Conservation (phyloP, 1,140 invertebrate genomes). For the Bradysia coprophila region DNA sequence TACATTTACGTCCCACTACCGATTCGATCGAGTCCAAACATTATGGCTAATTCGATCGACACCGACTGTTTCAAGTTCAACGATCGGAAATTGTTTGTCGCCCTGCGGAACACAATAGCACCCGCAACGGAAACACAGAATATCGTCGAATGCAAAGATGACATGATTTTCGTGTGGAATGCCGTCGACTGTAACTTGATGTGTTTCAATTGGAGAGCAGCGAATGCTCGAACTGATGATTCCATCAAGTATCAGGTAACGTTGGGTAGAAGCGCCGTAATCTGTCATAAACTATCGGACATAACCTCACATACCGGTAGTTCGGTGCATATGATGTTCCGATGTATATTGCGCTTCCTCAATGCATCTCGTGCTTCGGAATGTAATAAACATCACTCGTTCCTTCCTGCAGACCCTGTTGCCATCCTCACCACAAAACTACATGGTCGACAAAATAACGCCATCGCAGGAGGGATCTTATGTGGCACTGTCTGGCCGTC, state of each 20-base stretch:
- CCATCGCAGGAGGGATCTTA: conserved; percentile 20
- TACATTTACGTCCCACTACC: too few relatives aligned
- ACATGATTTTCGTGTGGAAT: conserved; percentile 19
- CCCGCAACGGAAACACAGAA: conserved; percentile 13
- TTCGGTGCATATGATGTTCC: too few relatives aligned
- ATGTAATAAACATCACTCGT: not conserved
- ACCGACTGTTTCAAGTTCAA: conserved; percentile 15
- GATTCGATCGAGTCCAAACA: too few relatives aligned
- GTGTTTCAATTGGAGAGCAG: conserved; percentile 16
- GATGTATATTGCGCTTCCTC: too few relatives aligned
- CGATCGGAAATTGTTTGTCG: conserved; percentile 12
- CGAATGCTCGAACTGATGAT: conserved; percentile 5
- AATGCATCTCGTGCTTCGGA: too few relatives aligned
- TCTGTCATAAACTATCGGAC: too few relatives aligned
- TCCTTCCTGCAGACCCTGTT: conserved; percentile 19
- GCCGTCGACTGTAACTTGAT: conserved; percentile 10
- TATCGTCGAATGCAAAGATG: conserved; percentile 19
- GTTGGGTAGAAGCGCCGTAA: too few relatives aligned
- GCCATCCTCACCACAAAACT: conserved; percentile 14
- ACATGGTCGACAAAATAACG: conserved; percentile 20
- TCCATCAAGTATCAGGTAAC: conserved; percentile 9
- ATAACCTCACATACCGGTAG: too few relatives aligned
- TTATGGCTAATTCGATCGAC: conserved; percentile 8
- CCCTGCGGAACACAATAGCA: conserved; percentile 15
- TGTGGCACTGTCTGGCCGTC: conserved; percentile 16